Evolutionary conservation across 2,888 invertebrate genomes (phyloP), one percentile per base, ranked within the genome.

Genomic region (Acrobasis suavella): DNA sequence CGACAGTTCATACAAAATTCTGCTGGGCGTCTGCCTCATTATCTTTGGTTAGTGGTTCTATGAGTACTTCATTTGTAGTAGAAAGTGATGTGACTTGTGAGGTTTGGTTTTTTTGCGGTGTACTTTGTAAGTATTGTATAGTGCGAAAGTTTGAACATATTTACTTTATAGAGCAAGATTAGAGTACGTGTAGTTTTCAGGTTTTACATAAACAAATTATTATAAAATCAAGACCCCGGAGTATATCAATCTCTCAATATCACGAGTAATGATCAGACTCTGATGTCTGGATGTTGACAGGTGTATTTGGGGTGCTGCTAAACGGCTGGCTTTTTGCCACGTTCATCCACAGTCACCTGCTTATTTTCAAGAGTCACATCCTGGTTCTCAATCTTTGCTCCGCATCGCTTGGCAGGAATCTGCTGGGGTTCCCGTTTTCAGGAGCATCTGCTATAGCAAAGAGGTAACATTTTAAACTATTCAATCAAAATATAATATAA

Each of bases 271-370:
- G 59, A 62, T 63, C 14, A 9, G 10, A 14, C 42, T 52, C 46
- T 58, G 58, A 68, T 62, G 37, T 62, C 39, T 58, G 60, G 65
- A 17, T 67, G 66, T 75, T 74, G 74, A 63, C 85, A 93, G 93
- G 93, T 81, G 81, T 91, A 74, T 89, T 90, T 73, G 93, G 93
- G 82, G 89, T 93, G 85, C 89, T 93, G 81, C 85, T 93, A 72
- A 93, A 93, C 73, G 86, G 88, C 70, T 93, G 93, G 93, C 88
- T 94, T 65, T 91, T 91, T 77, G 86, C 86, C 77, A 92, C 93
- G 38, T 93, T 93, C 81, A 81, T 93, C 70, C 90, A 93, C 81
- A 93, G 93, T 80, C 92, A 93, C 80, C 89, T 93, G 64, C 83
- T 93, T 63, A 85, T 88, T 68, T 91, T 89, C 74, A 91, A 87